phyloP scores from a whole-genome alignment of 2,888 invertebrate genomes.

The Seladonia tumulorum region DNA sequence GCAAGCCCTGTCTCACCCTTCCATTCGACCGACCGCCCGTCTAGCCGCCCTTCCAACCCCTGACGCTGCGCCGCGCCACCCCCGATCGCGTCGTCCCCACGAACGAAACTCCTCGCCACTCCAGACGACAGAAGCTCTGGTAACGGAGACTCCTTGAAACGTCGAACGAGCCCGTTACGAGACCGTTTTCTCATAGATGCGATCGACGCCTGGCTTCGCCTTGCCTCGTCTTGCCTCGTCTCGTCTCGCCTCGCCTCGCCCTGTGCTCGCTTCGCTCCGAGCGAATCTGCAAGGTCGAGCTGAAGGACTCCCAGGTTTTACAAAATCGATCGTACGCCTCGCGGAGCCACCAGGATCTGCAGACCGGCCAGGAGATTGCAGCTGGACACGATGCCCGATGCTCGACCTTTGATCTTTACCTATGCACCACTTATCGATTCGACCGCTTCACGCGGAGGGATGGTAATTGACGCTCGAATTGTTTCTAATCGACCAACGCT shows the following conservation, averaged over 20 bases:
- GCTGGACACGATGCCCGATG: conserved; percentile 12
- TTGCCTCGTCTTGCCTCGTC: conserved; percentile 5
- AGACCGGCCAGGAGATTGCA: conserved; percentile 13
- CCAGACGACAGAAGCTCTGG: conserved; percentile 69
- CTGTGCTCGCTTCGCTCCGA: conserved; percentile 3
- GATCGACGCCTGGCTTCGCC: conserved; percentile 38
- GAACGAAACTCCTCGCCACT: conserved; percentile 68
- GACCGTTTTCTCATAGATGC: conserved; percentile 60
- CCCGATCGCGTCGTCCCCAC: conserved; percentile 62
- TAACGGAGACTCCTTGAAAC: conserved; percentile 65
- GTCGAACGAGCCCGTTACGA: conserved; percentile 65
- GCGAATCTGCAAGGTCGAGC: conserved; percentile 63
- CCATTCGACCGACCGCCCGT: conserved; percentile 65
- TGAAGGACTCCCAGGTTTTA: conserved; percentile 37
- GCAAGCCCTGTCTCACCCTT: conserved; percentile 51
- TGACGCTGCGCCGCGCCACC: conserved; percentile 51
- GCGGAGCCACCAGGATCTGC: conserved; percentile 20
- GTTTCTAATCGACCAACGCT: neutral
- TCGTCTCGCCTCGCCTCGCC: conserved; percentile 21
- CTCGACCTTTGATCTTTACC: conserved; percentile 14
- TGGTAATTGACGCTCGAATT: neutral
- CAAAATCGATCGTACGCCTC: conserved; percentile 52
- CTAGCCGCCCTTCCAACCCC: conserved; percentile 65
- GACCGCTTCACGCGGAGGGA: neutral
- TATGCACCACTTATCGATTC: neutral